phyloP scores from a whole-genome alignment of 2,797 vertebrate species.

The Thalassophryne amazonica region DNA sequence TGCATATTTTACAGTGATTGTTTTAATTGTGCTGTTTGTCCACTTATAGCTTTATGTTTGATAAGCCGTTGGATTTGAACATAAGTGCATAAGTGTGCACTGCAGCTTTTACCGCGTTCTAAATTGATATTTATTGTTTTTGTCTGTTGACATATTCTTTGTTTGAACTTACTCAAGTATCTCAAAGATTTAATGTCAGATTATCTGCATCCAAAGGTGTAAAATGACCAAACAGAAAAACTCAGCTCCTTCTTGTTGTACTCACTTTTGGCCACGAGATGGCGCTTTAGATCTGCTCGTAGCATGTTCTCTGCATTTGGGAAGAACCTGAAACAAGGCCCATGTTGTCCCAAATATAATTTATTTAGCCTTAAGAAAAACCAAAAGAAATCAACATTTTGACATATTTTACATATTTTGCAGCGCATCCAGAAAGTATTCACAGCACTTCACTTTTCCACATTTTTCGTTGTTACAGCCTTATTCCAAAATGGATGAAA shows the following conservation, averaged over 20 bases:
- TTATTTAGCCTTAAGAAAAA: background rate
- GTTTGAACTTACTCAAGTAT: background rate
- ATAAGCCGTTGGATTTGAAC: conserved; percentile 13
- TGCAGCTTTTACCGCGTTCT: conserved; percentile 11
- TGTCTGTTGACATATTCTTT: background rate
- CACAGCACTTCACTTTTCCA: too few relatives aligned
- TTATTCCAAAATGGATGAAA: too few relatives aligned
- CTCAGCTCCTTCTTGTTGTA: background rate
- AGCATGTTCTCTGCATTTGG: conserved; percentile 6
- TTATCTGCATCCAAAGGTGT: background rate
- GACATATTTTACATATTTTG: too few relatives aligned
- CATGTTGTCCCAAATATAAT: background rate
- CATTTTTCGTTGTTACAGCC: too few relatives aligned
- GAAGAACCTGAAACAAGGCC: conserved; percentile 12
- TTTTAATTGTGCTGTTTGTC: conserved; percentile 14
- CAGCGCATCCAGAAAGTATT: too few relatives aligned
- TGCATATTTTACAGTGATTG: background rate
- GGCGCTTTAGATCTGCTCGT: conserved; percentile 78
- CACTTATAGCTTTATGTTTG: conserved; percentile 1
- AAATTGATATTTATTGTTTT: background rate
- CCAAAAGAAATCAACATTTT: background rate
- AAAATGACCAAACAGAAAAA: background rate
- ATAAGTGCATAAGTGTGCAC: conserved; percentile 15
- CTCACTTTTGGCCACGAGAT: conserved; percentile 71
- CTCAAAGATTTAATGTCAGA: background rate